Evolutionary conservation across 2,888 invertebrate genomes (phyloP), one percentile per base, ranked within the genome.

Genomic region (Melangyna quadrimaculata): DNA sequence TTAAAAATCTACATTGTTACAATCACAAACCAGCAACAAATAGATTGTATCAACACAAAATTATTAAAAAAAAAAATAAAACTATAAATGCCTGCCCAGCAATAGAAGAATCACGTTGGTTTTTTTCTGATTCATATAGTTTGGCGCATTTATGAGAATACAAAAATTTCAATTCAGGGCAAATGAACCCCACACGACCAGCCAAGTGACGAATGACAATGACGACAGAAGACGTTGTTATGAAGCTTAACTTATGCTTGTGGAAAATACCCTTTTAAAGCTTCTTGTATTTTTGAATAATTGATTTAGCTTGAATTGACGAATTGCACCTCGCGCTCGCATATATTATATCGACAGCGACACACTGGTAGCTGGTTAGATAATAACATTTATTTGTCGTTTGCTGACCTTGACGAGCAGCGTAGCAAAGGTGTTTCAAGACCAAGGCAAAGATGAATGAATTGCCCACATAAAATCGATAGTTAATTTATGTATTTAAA

Each of bases 401-500:
- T n/a, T 22, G 40, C 74, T 74, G 79, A 84, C 83, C 83, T 84
- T 84, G 73, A 55, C 12, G 27, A 14, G 3, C 14, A 51, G 24
- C 24, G 29, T 19, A 35, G 22, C 63, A 69, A 70, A 22, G 22
- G 35, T 75, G 27, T 32, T 35, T 59, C 70, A 84, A 74, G 74
- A 71, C 83, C 83, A 81, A 71, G 69, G 48, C 83, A 81, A 67
- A 69, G 45, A 37, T 59, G 32, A 69, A 61, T 45, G 57, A 71
- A 32, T 61, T 51, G n/a, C 67, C 61, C 17, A 27, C 63, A 63
- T 29, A 29, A 55, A 75, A 80, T 75, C 80, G 55, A 80, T 80
- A 51, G 19, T 32, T 22, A 55, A 48, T 45, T 53, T 43, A 19
- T 69, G 45, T n/a, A n/a, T n/a, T n/a, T n/a, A n/a, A n/a, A n/a